Evolutionary conservation across 2,888 invertebrate genomes (phyloP).

Genomic region (Scaeva pyrastri): DNA sequence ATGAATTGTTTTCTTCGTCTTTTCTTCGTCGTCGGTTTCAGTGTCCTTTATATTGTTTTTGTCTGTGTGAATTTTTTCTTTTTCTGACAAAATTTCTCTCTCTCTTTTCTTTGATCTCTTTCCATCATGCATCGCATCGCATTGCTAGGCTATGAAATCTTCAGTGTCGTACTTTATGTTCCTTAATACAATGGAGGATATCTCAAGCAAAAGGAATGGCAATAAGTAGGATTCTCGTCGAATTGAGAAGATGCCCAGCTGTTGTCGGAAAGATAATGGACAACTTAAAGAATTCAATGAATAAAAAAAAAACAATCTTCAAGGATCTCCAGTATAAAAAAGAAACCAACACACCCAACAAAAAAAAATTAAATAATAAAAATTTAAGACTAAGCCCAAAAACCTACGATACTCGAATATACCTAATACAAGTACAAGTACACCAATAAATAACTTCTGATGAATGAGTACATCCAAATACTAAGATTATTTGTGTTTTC

Average conservation of each 20-base stretch:
- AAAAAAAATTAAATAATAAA: neutral
- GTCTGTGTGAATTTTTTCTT: neutral
- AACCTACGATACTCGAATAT: neutral
- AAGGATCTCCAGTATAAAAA: neutral
- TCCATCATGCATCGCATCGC: too few species aligned
- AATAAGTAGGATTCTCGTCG: conserved; percentile 10
- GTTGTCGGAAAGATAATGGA: conserved; percentile 38
- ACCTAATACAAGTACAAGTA: neutral
- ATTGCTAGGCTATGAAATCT: conserved; percentile 35
- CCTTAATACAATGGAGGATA: conserved; percentile 47
- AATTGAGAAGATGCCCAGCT: conserved; percentile 30
- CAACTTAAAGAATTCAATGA: conserved; percentile 32
- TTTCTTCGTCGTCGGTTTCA: neutral
- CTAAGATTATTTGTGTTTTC: conserved; percentile 25
- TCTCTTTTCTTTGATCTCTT: neutral
- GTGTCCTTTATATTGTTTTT: conserved; percentile 20
- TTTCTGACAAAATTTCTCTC: too few species aligned
- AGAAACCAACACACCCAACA: neutral
- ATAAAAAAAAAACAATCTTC: neutral
- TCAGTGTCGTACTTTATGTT: conserved; percentile 44
- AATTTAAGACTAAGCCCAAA: conserved; percentile 7
- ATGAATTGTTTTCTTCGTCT: conserved; percentile 2
- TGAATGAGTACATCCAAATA: conserved; percentile 23
- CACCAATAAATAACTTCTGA: conserved; percentile 28
- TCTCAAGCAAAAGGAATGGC: conserved; percentile 26